A percentile compares a stretch with the other conserved stretches of the same genome.
These are phyloP conservation scores for Drosophila ogumai DNA, from an alignment of 1,140 invertebrate genomes.

Conservation along the genomic window DNA sequence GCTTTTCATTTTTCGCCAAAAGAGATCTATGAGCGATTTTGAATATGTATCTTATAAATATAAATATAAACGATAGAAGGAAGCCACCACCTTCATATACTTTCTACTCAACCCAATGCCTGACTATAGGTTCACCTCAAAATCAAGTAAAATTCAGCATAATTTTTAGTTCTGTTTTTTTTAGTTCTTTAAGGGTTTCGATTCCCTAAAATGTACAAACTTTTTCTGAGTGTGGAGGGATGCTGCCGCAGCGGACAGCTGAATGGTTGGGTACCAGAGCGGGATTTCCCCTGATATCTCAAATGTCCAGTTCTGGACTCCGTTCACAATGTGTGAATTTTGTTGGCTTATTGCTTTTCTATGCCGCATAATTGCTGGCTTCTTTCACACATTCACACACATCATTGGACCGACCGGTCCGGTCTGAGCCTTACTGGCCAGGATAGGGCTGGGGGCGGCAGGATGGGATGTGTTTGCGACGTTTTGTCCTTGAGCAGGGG, in stretches of 20 bases:
- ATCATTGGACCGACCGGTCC: slow-evolving; percentile 51
- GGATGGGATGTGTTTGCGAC: slow-evolving; percentile 34
- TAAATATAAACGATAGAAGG: neutral
- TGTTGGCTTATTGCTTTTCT: slow-evolving; percentile 82
- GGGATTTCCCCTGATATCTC: slow-evolving; percentile 61
- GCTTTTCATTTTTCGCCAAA: too few relatives aligned
- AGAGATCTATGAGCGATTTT: neutral
- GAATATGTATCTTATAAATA: neutral
- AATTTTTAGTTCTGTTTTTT: neutral
- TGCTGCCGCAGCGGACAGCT: slow-evolving; percentile 24
- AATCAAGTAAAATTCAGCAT: neutral
- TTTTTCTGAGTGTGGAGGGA: slow-evolving; percentile 5
- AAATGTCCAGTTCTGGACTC: slow-evolving; percentile 68
- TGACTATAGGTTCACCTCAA: neutral
- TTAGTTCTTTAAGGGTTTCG: neutral
- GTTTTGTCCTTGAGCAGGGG: slow-evolving; percentile 70
- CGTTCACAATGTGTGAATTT: slow-evolving; percentile 79
- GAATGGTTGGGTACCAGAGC: slow-evolving; percentile 16
- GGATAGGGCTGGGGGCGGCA: neutral
- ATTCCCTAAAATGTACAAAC: too few relatives aligned
- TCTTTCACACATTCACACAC: slow-evolving; percentile 69
- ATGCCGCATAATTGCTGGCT: slow-evolving; percentile 82
- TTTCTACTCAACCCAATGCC: neutral
- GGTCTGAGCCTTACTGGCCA: neutral
- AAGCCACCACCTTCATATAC: neutral